These are phyloP conservation scores for Lasioglossum leucozonium DNA, from an alignment of 2,888 invertebrate species.

Conservation along the genomic window DNA sequence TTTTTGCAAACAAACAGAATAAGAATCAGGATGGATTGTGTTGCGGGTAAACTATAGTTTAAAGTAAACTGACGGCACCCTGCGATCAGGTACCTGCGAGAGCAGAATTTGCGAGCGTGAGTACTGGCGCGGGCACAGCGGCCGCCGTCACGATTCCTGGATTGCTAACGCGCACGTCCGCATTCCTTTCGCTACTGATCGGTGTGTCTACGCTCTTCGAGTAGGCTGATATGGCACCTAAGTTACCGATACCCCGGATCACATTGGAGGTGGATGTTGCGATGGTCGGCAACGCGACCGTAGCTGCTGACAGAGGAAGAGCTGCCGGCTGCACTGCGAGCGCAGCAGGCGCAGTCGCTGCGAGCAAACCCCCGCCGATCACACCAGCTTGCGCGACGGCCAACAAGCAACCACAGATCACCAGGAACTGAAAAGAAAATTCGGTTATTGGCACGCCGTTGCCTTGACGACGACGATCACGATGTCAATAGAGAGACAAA, in stretches of 20 bases:
- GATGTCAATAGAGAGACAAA: neutral
- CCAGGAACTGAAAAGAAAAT: conserved; percentile 62
- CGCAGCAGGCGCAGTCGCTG: conserved; percentile 63
- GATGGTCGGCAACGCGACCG: conserved; percentile 63
- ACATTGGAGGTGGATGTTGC: conserved; percentile 69
- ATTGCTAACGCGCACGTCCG: conserved; percentile 72
- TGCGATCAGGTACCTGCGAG: conserved; percentile 66
- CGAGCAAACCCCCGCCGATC: conserved; percentile 69
- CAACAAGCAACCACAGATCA: conserved; percentile 75
- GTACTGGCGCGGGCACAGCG: conserved; percentile 62
- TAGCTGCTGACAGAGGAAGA: conserved; percentile 48
- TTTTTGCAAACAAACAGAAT: neutral
- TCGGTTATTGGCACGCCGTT: neutral
- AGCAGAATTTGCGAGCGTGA: conserved; percentile 66
- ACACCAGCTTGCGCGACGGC: conserved; percentile 76
- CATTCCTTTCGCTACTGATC: conserved; percentile 71
- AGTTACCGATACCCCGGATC: conserved; percentile 73
- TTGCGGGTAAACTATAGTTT: neutral
- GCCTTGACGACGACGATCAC: neutral
- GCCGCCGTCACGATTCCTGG: conserved; percentile 68
- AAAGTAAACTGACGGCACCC: conserved; percentile 36
- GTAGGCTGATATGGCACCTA: conserved; percentile 67
- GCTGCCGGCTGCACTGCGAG: conserved; percentile 58
- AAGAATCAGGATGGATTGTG: neutral
- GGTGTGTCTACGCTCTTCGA: conserved; percentile 70